Evolutionary conservation across 1,140 invertebrate species (phyloP).

Genomic region (Aphelinus atriplicis): DNA sequence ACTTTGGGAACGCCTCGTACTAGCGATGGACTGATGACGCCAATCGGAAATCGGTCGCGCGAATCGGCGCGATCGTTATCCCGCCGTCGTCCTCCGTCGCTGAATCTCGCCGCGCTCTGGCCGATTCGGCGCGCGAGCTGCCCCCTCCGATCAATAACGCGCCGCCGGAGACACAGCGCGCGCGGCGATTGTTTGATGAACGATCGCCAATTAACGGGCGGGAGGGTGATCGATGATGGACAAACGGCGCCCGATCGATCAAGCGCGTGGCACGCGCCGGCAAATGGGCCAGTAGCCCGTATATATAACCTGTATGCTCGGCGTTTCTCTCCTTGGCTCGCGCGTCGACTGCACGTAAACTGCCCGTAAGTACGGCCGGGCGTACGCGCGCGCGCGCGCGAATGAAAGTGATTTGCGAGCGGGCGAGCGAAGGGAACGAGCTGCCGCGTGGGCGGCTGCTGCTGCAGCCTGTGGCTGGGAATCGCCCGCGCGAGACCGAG

Average conservation of each 20-base stretch:
- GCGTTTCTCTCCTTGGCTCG: background rate
- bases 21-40: too few species aligned
- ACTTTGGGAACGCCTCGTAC: too few species aligned
- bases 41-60: background rate
- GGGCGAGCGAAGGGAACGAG: too few species aligned
- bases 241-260: constrained; percentile 36
- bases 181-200: constrained; percentile 36
- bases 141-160: constrained; percentile 14
- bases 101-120: background rate
- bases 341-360: too few species aligned
- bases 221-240: constrained; percentile 39
- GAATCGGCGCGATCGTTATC: background rate
- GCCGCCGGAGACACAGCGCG: background rate
- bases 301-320: constrained; percentile 21
- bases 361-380: too few species aligned
- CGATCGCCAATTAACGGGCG: constrained; percentile 31
- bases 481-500: too few species aligned
- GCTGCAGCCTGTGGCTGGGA: too few species aligned
- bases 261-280: constrained; percentile 7
- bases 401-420: constrained; percentile 36
- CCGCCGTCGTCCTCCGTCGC: background rate
- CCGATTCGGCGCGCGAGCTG: background rate
- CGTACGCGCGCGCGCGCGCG: background rate
- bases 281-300: constrained; percentile 32
- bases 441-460: too few species aligned